Percentiles rank a stretch among this genome's conserved stretches.
These are phyloP conservation scores for Andrena camellia DNA, from an alignment of 2,888 invertebrate species.

Conservation along the genomic window DNA sequence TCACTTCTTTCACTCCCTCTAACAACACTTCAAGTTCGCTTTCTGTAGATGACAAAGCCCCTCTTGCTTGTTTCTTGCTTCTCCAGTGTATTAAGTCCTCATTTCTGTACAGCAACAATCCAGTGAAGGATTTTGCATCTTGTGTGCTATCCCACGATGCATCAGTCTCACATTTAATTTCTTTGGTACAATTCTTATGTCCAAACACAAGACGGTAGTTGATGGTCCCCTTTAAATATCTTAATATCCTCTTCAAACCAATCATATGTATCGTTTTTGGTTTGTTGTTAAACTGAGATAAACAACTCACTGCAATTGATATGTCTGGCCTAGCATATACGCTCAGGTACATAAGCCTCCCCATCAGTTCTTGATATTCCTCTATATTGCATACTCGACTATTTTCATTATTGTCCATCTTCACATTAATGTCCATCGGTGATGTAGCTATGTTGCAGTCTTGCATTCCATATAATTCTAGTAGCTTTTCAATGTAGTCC, in stretches of 20 bases:
- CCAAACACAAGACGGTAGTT: background rate
- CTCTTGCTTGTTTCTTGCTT: constrained; percentile 3
- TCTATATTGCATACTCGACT: background rate
- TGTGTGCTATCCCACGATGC: constrained; percentile 27
- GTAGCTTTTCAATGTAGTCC: constrained; percentile 21
- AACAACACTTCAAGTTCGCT: background rate
- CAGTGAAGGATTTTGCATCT: constrained; percentile 32
- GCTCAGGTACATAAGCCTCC: constrained; percentile 15
- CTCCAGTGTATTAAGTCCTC: constrained; percentile 25
- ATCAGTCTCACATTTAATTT: constrained; percentile 10
- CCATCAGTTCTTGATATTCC: constrained; percentile 13
- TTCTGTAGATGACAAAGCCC: constrained; percentile 15
- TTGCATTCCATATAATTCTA: constrained; percentile 5
- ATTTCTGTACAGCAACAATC: constrained; percentile 19
- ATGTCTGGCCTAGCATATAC: constrained; percentile 12
- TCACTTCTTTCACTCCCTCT: constrained; percentile 15
- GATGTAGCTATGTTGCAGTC: constrained; percentile 2
- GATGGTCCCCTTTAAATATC: constrained; percentile 14
- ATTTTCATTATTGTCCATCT: background rate
- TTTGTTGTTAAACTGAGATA: constrained; percentile 28
- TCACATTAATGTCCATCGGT: constrained; percentile 18
- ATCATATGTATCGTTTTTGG: constrained; percentile 16
- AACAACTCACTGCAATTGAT: background rate
- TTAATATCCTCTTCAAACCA: constrained; percentile 1
- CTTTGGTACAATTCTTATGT: background rate